These are phyloP conservation scores for Panthera uncia DNA, from an alignment of 2,113 vertebrate species.

Conservation along the genomic window DNA sequence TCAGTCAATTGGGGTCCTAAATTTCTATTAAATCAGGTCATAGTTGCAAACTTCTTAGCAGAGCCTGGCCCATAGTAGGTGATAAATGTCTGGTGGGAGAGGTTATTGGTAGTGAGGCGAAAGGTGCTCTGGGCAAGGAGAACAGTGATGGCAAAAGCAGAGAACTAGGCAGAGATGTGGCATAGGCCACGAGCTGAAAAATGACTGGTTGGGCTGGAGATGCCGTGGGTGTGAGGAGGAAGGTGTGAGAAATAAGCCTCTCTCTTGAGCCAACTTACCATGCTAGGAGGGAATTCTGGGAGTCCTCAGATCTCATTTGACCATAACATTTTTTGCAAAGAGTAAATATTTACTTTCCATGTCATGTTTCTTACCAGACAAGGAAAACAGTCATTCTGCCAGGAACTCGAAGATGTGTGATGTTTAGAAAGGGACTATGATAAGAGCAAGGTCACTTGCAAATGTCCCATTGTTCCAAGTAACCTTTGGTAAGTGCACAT, in stretches of 20 bases:
- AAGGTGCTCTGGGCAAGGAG: background rate
- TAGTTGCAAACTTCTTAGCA: background rate
- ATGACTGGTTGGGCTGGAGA: background rate
- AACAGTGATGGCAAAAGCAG: background rate
- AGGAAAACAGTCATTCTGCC: background rate
- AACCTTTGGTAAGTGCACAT: background rate
- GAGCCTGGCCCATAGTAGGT: background rate
- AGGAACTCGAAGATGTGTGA: background rate
- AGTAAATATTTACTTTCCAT: background rate
- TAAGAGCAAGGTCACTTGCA: background rate
- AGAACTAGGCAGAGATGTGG: background rate
- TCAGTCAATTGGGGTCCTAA: background rate
- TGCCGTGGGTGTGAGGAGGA: background rate
- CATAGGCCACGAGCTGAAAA: too few relatives aligned
- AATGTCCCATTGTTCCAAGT: background rate
- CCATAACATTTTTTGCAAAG: background rate
- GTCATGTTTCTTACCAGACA: conserved; percentile 9
- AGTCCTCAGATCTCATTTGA: background rate
- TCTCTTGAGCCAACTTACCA: background rate
- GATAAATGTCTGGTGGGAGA: background rate
- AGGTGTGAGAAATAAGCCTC: background rate
- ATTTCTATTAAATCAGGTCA: background rate
- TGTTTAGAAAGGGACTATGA: background rate
- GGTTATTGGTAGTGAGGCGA: background rate
- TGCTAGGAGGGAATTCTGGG: background rate